Percentiles rank a stretch among this genome's conserved stretches.
phyloP scores from a whole-genome alignment of 2,797 vertebrate species.

The Ceryle rudis region DNA sequence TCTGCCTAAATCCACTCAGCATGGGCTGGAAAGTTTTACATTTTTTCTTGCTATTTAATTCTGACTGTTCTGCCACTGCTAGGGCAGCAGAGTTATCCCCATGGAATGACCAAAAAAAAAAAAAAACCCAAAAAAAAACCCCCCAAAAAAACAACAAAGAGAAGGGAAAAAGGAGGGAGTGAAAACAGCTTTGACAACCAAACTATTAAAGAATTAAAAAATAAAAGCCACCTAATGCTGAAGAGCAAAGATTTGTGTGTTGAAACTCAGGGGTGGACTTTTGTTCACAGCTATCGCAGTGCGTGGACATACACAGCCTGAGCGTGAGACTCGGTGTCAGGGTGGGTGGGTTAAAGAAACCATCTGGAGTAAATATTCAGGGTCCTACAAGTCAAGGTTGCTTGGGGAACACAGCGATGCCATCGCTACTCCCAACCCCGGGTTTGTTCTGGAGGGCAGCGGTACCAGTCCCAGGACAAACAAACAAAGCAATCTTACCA shows the following conservation, averaged over 20 bases:
- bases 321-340: accelerated
- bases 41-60: not conserved
- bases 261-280: not conserved
- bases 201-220: not conserved
- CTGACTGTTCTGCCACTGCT: not conserved
- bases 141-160: not conserved
- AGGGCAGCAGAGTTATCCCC: not conserved
- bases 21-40: accelerated
- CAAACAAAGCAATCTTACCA: not conserved
- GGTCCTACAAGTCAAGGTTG: not conserved
- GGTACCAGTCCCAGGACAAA: not conserved
- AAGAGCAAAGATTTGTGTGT: not conserved
- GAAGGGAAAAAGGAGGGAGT: accelerated
- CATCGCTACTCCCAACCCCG: accelerated
- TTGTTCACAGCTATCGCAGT: too few relatives aligned
- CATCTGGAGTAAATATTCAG: not conserved
- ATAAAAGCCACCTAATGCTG: not conserved
- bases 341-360: not conserved
- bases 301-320: not conserved
- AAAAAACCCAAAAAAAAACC: too few relatives aligned
- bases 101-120: not conserved
- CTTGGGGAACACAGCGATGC: not conserved
- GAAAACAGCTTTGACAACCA: not conserved
- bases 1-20: not conserved
- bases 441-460: not conserved